Evolutionary conservation across 2,113 vertebrate species (phyloP).

Genomic region (Origma solitaria): DNA sequence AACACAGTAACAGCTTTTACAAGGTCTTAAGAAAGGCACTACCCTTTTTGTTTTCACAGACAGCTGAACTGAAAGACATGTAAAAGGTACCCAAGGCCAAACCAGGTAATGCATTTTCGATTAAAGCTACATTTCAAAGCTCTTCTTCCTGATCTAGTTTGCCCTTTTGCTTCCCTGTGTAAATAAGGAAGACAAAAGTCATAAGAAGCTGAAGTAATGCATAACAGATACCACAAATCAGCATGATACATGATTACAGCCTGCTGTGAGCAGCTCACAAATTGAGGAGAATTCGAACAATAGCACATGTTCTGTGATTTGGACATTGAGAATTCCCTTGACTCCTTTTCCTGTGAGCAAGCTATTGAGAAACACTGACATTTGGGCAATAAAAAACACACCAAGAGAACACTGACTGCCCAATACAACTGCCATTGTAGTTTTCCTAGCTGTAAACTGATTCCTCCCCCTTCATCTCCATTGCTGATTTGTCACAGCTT

Average conservation of each 20-base stretch:
- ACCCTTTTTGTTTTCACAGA: not conserved
- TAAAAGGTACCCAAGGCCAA: not conserved
- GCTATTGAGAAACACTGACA: slow-evolving; percentile 54
- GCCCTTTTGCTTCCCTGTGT: not conserved
- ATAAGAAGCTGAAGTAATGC: slow-evolving; percentile 28
- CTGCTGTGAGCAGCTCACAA: slow-evolving; percentile 10
- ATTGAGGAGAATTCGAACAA: slow-evolving; percentile 30
- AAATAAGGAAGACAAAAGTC: slow-evolving; percentile 27
- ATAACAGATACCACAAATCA: slow-evolving; percentile 34
- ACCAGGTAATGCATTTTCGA: not conserved
- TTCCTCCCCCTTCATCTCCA: not conserved
- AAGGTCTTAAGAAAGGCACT: not conserved
- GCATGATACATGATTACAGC: slow-evolving; percentile 12
- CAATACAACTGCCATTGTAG: slow-evolving; percentile 10
- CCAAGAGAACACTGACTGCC: slow-evolving; percentile 18
- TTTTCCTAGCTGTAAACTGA: not conserved
- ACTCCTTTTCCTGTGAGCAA: slow-evolving; percentile 15
- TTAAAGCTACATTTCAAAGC: not conserved
- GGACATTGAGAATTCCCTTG: slow-evolving; percentile 42
- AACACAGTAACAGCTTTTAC: slow-evolving; percentile 7
- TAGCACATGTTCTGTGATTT: slow-evolving; percentile 27
- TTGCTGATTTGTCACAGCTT: not conserved
- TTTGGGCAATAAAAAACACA: slow-evolving; percentile 18
- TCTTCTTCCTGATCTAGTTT: not conserved
- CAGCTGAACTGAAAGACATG: not conserved